Evolutionary conservation across 1,140 invertebrate species (phyloP), one percentile per base, ranked within the genome.

Genomic region (Aphis craccivora): DNA sequence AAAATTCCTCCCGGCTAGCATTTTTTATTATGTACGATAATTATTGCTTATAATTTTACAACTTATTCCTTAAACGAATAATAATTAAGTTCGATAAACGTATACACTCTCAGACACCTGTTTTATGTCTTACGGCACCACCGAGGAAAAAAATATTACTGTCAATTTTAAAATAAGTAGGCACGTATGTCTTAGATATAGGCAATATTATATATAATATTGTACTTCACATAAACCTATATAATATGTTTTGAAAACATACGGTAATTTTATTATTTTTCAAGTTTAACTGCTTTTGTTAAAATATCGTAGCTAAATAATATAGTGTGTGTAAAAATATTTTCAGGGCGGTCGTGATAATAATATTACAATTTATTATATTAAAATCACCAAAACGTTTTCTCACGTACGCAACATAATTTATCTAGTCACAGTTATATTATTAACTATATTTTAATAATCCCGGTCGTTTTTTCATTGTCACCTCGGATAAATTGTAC

Each of bases 61-160:
- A 25, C 40, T 40, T 25, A 11, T 45, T 30, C 25, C 40, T 45
- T 45, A 87, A 48, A 48, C 84, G 84, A 87, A 87, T 87, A 87
- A 87, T 87, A 87, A 87, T 87, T 48, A 30, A 30, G 40, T 25
- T 5, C 30, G 43, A 87, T 45, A 86, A 86, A 86, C 25, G 83
- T 86, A 40, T 40, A 43, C 43, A 14, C 40, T 45, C 25, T 5
- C 23, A 6, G 40, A 86, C 84, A 87, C 84, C 84, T 87, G 84
- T 87, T 48, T 48, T 87, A 48, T 87, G 84, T 87, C 84, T 87
- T 87, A 87, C 25, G 84, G 84, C 84, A 20, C 14, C 11, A 87
- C 30, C 11, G 14, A 87, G 30, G 4, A 86, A 86, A 86, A 87
- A 87, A 87, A 87, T 40, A 86, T 20, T 48, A 48, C 48, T 48